Conservation (phyloP, 2,113 vertebrate genomes). For the Poeciliopsis prolifica region DNA sequence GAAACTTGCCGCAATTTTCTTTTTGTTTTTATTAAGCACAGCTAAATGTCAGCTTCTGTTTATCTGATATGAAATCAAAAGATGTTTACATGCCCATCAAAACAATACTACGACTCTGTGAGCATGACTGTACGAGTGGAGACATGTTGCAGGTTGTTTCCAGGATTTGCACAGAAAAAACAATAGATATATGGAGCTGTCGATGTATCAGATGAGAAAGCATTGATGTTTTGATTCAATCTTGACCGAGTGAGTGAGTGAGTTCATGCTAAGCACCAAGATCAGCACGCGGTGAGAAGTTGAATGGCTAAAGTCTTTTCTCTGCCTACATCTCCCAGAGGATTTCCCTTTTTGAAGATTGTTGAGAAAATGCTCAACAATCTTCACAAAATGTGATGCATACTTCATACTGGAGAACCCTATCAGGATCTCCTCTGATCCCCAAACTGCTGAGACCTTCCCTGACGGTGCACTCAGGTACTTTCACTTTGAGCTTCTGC, state of each 20-base stretch:
- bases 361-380: not conserved
- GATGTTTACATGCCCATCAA: not conserved
- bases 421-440: not conserved
- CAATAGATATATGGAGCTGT: not conserved
- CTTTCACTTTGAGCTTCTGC: not conserved
- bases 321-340: too few species aligned
- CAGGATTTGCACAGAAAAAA: not conserved
- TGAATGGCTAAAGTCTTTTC: too few species aligned
- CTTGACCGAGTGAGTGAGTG: conserved; percentile 19
- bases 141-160: not conserved
- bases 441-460: not conserved
- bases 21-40: not conserved
- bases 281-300: too few species aligned
- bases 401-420: not conserved
- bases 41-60: conserved; percentile 3
- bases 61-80: conserved; percentile 29
- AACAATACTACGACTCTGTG: not conserved
- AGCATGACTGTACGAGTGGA: not conserved
- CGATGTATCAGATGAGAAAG: conserved; percentile 16
- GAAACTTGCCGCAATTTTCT: not conserved
- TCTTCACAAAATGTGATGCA: not conserved
- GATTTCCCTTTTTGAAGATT: not conserved
- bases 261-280: too few species aligned
- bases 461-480: not conserved
- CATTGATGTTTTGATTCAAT: conserved; percentile 45